Base-by-base conservation (phyloP, 2,113 vertebrate species). In the Leptosomus discolor region DNA sequence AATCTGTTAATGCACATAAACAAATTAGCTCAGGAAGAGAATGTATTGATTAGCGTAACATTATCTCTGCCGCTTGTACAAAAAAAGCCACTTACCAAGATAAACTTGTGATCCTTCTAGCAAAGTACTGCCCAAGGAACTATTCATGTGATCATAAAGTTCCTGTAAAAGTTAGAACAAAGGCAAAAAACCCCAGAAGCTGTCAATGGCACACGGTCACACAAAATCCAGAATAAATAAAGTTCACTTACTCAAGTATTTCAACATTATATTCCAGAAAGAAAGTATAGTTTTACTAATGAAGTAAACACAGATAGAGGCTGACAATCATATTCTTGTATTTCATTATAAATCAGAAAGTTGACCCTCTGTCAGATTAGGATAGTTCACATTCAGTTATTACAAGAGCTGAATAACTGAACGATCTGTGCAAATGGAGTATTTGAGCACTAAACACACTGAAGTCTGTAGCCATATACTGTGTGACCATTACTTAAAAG, bases 91-190 rank as follows among this genome's bases (percentile, higher is more conserved):
- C 97, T 98, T 97, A 99, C 99, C 99, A 30, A 99, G 98, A 97
- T 98, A 99, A 82, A 99, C 98, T 94, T 99, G 99, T 7, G 99
- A 99, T 16, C 99, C 99, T 94, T 99, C 99, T 93, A 99, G 94
- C 1, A 97, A 83, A 9, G 98, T 98, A 34, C 98, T 99, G 94
- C 98, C 97, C 96, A 99, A 97, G 22, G 99, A 99, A 64, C 98
- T 98, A 94, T 99, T 99, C 99, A 99, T 99, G 93, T 99, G 99
- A 39, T 99, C 99, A 94, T 99, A 99, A 68, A 99, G 99, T 61
- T 99, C 99, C 99, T 99, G 94, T 19, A 93, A 32, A 94, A 89
- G 60, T 89, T 70, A 70, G 48, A 88, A 86, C 6, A 84, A 54
- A 91, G 21, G 41, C 8, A 64, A 88, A 92, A 68, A 76, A 32